Conservation (phyloP, 2,888 invertebrate species). For the Gerosis bhagava region DNA sequence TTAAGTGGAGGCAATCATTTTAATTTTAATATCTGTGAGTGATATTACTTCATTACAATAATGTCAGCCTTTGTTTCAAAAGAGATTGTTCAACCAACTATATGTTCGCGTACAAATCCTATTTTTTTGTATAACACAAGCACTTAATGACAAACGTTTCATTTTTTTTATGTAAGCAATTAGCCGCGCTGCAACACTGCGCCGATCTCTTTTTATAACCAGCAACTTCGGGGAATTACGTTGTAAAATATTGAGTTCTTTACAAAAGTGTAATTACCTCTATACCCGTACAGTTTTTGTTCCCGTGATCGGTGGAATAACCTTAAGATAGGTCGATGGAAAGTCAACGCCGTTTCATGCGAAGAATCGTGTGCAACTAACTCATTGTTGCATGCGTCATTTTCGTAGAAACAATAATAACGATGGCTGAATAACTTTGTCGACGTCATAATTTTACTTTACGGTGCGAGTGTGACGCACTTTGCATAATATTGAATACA, state of each 20-base stretch:
- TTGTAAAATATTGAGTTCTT: constrained; percentile 24
- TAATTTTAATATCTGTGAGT: no score
- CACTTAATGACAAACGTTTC: constrained; percentile 17
- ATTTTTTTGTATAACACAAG: constrained; percentile 1
- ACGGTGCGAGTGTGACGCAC: constrained; percentile 43
- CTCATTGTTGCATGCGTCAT: constrained; percentile 23
- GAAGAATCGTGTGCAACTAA: constrained; percentile 14
- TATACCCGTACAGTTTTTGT: constrained; percentile 58
- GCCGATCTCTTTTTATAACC: constrained; percentile 23
- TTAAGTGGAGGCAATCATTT: no score
- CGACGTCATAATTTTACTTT: constrained; percentile 34
- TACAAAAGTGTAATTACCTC: constrained; percentile 47
- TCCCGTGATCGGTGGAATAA: constrained; percentile 62
- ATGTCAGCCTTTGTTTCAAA: constrained; percentile 7
- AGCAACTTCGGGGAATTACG: constrained; percentile 22
- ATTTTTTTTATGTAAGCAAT: constrained; percentile 21
- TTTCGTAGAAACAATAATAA: constrained; percentile 8
- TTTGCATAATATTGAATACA: constrained; percentile 62
- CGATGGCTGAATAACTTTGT: constrained; percentile 3
- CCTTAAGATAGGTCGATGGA: constrained; percentile 70
- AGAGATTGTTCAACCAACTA: constrained; percentile 9
- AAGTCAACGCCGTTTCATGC: constrained; percentile 52
- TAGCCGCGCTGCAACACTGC: constrained; percentile 16
- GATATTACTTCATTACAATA: no score
- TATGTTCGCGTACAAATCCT: no score